Evolutionary conservation across 2,113 vertebrate genomes (phyloP), one percentile per base, ranked within the genome.

Genomic region (Gambusia affinis): DNA sequence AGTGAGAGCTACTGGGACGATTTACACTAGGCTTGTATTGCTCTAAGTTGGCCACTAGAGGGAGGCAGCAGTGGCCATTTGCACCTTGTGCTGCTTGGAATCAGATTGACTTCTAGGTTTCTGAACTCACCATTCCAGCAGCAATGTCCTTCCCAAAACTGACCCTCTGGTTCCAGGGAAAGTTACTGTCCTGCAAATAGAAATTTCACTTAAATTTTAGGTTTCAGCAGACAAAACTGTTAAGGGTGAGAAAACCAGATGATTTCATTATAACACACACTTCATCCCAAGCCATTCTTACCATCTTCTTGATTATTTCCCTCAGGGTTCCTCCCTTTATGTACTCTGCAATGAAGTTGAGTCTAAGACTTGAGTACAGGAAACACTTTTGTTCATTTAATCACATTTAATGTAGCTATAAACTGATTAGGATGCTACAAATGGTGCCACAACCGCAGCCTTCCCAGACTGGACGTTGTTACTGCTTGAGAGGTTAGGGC

Each of bases 271-370:
- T 24, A n/a, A 57, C 7, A n/a, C 8, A 47, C 0, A 19, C 15
- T 6, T 4, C 5, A 47, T 17, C 4, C 15, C 24, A 17, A 51
- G 31, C 22, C 4, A 1, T 24, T 27, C 80, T 86, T 72, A 98
- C 98, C 97, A 99, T 99, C 90, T 86, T 95, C 86, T 97, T 98
- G 88, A 99, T 99, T 91, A 97, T 95, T 64, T 96, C 91, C 31
- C 97, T 95, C 68, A 99, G 91, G 0, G 98, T 99, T 70, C 98
- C 98, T 0, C 97, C 98, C 85, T 97, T 97, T 85, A 99, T 99
- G 92, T 99, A 99, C 90, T 99, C 98, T 0, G 98, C 95, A 78
- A 99, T 98, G 92, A 99, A 99, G 92, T 99, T 99, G 79, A 99
- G 95, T 76, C 98, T 47, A 28, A 33, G 11, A 30, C 4, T 3